phyloP scores from a whole-genome alignment of 2,797 vertebrate species.

The Notamacropus eugenii region DNA sequence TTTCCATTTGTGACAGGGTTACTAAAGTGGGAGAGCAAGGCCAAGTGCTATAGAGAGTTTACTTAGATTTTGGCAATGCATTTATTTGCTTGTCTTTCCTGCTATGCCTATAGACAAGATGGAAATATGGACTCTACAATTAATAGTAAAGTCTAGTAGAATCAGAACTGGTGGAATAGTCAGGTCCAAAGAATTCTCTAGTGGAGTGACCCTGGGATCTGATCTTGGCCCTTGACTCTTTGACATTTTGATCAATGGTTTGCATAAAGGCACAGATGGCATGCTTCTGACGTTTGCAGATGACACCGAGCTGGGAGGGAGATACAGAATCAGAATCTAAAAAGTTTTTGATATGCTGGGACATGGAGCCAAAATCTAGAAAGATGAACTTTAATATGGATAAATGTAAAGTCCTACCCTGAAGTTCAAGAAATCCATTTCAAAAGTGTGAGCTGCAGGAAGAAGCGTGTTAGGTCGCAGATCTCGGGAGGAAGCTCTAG shows the following conservation, averaged over 20 bases:
- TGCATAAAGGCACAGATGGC: neutral
- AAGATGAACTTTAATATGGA: neutral
- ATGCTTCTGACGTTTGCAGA: neutral
- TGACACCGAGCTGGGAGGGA: neutral
- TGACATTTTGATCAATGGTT: neutral
- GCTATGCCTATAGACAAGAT: neutral
- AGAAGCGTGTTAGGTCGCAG: neutral
- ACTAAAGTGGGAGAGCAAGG: neutral
- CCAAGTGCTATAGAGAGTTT: neutral
- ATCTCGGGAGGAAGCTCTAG: neutral
- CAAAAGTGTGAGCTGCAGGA: neutral
- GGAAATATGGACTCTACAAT: neutral
- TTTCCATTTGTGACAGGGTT: neutral
- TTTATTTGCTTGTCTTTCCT: neutral
- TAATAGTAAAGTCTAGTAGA: neutral
- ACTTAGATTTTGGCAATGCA: neutral
- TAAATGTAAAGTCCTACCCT: neutral
- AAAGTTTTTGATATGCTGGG: neutral
- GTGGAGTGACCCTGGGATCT: neutral
- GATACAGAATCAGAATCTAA: neutral
- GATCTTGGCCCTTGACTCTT: neutral
- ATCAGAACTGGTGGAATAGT: neutral
- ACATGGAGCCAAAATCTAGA: neutral
- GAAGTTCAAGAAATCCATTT: slow-evolving; percentile 2
- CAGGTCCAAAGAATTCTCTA: neutral